These are phyloP conservation scores for Cerastoderma edule DNA, from an alignment of 2,888 invertebrate genomes.

Conservation along the genomic window DNA sequence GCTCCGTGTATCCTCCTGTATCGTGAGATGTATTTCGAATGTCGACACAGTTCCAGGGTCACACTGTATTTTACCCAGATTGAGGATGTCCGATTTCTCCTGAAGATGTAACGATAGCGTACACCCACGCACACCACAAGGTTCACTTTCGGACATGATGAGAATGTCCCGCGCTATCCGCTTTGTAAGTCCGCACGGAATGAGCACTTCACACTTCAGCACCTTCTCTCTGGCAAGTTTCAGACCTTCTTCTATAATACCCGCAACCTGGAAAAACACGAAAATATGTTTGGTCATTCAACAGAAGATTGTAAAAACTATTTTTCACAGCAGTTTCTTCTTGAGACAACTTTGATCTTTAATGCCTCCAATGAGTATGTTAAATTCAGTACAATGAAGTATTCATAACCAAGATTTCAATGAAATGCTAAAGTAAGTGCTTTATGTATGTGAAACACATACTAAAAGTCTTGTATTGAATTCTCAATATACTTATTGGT, in stretches of 20 bases:
- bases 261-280: slow-evolving; percentile 85
- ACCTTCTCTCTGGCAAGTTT: slow-evolving; percentile 92
- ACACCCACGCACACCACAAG: slow-evolving; percentile 93
- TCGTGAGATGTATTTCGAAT: slow-evolving; percentile 94
- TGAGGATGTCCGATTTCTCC: slow-evolving; percentile 84
- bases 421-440: too few species aligned
- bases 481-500: too few species aligned
- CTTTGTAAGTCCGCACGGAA: slow-evolving; percentile 92
- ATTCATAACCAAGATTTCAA: too few species aligned
- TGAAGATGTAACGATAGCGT: slow-evolving; percentile 93
- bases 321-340: too few species aligned
- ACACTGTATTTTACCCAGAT: slow-evolving; percentile 92
- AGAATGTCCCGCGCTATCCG: slow-evolving; percentile 92
- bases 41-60: slow-evolving; percentile 95
- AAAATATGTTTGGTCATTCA: not conserved
- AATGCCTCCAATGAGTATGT: too few species aligned
- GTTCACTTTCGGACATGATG: slow-evolving; percentile 93
- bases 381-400: too few species aligned
- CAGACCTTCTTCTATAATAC: slow-evolving; percentile 91
- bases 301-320: too few species aligned
- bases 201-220: slow-evolving; percentile 92
- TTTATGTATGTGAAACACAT: too few species aligned
- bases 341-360: too few species aligned
- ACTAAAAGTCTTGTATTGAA: too few species aligned
- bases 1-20: slow-evolving; percentile 93